Percentiles rank a stretch among this genome's conserved stretches.
Conservation (phyloP, 2,888 invertebrate species). For the Prenolepis imparis region DNA sequence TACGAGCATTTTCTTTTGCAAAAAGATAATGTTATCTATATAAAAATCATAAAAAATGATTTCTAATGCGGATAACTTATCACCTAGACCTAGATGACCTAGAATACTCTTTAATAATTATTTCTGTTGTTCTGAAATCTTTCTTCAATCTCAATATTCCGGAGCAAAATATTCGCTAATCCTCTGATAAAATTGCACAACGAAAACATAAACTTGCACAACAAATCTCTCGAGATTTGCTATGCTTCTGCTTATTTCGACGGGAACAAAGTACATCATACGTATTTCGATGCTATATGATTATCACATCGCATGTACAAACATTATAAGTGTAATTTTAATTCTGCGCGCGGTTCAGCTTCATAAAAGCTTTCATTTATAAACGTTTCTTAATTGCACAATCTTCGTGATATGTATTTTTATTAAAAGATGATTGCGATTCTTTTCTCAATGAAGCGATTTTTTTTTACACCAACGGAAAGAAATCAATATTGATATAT, state of each 20-base stretch:
- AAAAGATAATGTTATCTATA: not conserved
- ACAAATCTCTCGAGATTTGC: slow-evolving; percentile 11
- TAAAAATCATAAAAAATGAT: not conserved
- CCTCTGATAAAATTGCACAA: not conserved
- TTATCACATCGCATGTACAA: not conserved
- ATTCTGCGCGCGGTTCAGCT: not conserved
- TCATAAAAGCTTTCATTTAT: not conserved
- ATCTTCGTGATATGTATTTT: not conserved
- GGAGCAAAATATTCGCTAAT: not conserved
- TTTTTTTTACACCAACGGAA: not conserved
- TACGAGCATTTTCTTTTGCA: not conserved
- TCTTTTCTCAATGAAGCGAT: not conserved
- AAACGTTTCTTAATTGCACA: not conserved
- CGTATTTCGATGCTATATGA: not conserved
- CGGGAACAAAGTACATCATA: not conserved
- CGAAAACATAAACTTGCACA: not conserved
- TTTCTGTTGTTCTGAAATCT: not conserved
- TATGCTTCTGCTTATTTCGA: not conserved
- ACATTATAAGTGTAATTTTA: not conserved
- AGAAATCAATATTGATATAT: slow-evolving; percentile 7
- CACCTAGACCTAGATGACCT: not conserved
- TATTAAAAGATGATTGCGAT: not conserved
- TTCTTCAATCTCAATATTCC: not conserved
- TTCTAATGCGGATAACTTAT: not conserved
- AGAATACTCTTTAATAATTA: not conserved